Evolutionary conservation across 2,888 invertebrate species (phyloP).

Genomic region (Spilarctia lutea): DNA sequence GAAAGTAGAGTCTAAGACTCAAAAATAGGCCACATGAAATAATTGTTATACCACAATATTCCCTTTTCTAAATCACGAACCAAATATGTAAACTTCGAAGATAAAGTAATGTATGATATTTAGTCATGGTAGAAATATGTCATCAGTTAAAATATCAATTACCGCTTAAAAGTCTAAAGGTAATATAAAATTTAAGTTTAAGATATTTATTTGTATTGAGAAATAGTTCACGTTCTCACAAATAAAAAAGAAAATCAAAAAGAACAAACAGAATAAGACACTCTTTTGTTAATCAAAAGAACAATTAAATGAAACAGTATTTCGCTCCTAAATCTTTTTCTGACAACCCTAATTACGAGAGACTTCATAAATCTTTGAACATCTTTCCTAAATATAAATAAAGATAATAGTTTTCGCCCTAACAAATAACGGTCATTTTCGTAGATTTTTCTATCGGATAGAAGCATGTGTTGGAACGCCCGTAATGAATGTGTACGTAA

Average conservation of each 20-base stretch:
- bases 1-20: too few species aligned
- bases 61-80: not conserved
- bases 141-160: too few species aligned
- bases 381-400: conserved; percentile 26
- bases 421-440: too few species aligned
- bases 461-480: conserved; percentile 5
- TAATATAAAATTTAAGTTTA: not conserved
- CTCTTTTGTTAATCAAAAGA: not conserved
- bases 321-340: conserved; percentile 44
- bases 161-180: not conserved
- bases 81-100: not conserved
- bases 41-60: too few species aligned
- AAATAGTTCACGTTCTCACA: not conserved
- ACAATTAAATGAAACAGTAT: conserved; percentile 12
- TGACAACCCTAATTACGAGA: conserved; percentile 41
- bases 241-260: not conserved
- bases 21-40: too few species aligned
- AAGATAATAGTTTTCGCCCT: not conserved
- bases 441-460: not conserved
- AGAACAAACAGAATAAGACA: not conserved
- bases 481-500: conserved; percentile 22
- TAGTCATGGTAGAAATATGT: too few species aligned
- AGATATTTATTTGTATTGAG: not conserved
- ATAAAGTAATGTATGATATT: not conserved
- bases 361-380: conserved; percentile 28